Percentiles rank a stretch among this genome's conserved stretches.
Evolutionary conservation across 2,888 invertebrate genomes (phyloP).

Genomic region (Synergus laeviventris): DNA sequence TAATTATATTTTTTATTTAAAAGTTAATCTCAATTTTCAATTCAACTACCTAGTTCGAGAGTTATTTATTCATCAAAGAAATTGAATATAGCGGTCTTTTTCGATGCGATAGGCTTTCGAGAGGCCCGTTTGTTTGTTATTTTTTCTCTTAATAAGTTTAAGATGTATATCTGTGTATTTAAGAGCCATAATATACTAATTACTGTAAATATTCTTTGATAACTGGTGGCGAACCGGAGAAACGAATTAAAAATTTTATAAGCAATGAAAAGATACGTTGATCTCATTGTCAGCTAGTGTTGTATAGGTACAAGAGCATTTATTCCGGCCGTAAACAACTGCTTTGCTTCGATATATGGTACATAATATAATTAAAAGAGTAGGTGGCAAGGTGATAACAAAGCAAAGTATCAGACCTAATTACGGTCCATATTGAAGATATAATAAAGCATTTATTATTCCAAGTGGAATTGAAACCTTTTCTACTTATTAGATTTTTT

Average conservation of each 20-base stretch:
- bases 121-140: slow-evolving; percentile 46
- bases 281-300: slow-evolving; percentile 54
- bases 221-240: slow-evolving; percentile 13
- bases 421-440: slow-evolving; percentile 46
- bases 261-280: slow-evolving; percentile 48
- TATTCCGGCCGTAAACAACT: slow-evolving; percentile 33
- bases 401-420: slow-evolving; percentile 43
- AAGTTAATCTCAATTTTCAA: background rate
- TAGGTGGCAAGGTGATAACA: slow-evolving; percentile 33
- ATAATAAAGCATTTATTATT: slow-evolving; percentile 54
- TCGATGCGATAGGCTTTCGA: slow-evolving; percentile 1
- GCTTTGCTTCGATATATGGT: slow-evolving; percentile 52
- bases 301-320: slow-evolving; percentile 16
- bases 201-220: slow-evolving; percentile 64
- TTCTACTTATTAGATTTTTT: background rate
- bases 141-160: slow-evolving; percentile 47
- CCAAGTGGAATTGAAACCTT: background rate
- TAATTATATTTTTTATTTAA: background rate
- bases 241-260: slow-evolving; percentile 26
- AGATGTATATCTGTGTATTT: slow-evolving; percentile 69
- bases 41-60: background rate
- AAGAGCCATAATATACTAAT: slow-evolving; percentile 64
- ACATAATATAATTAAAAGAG: slow-evolving; percentile 42
- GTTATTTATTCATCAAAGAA: background rate
- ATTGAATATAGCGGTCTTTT: background rate